Percentiles rank a stretch among this genome's conserved stretches.
Evolutionary conservation across 2,888 invertebrate genomes (phyloP).

Genomic region (Microplitis deprimator): DNA sequence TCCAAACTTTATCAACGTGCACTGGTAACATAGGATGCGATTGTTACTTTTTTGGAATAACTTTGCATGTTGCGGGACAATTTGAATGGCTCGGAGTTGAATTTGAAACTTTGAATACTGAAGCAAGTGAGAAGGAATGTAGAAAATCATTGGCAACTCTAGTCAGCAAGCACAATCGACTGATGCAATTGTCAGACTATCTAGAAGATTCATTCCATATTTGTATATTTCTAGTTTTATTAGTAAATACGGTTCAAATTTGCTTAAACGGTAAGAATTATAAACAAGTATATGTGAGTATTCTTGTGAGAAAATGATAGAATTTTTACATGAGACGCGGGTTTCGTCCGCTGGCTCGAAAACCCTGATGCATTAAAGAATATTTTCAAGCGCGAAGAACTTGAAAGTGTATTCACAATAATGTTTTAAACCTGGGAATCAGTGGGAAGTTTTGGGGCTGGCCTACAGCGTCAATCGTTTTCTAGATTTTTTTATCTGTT

Average conservation of each 20-base stretch:
- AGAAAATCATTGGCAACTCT: constrained; percentile 20
- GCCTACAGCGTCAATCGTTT: no score
- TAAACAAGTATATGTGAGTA: background rate
- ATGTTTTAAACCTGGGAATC: no score
- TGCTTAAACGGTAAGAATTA: constrained; percentile 36
- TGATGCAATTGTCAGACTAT: constrained; percentile 36
- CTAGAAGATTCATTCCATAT: constrained; percentile 47
- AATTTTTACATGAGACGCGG: no score
- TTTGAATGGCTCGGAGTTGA: constrained; percentile 31
- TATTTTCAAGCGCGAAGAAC: no score
- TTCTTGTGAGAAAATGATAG: no score
- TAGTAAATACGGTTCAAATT: constrained; percentile 42
- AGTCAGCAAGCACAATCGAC: constrained; percentile 39
- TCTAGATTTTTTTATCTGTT: no score
- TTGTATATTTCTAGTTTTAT: constrained; percentile 43
- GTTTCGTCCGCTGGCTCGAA: no score
- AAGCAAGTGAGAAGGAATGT: constrained; percentile 3
- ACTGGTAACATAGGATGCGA: constrained; percentile 41
- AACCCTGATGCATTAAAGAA: no score
- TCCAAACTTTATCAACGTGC: constrained; percentile 33
- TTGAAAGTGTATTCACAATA: no score
- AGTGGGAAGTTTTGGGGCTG: no score
- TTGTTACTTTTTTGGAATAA: constrained; percentile 41
- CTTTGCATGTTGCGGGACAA: constrained; percentile 44
- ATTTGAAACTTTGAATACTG: constrained; percentile 29